phyloP scores from a whole-genome alignment of 2,888 invertebrate species.

The Bellardia pandia region DNA sequence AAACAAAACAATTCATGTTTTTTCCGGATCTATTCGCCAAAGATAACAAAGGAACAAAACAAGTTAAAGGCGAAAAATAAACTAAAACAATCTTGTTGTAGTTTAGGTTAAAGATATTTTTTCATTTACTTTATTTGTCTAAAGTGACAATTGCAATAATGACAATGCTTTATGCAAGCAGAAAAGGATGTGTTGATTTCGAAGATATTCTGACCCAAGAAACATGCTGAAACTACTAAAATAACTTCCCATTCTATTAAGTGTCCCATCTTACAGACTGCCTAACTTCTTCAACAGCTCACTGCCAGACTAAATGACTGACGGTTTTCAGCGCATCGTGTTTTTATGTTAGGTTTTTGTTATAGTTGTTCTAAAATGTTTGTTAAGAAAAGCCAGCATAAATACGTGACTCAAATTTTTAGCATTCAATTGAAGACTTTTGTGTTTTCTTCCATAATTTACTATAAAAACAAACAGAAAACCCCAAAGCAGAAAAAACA shows the following conservation, averaged over 20 bases:
- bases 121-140: constrained; percentile 69
- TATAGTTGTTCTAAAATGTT: constrained; percentile 46
- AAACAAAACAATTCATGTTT: constrained; percentile 1
- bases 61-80: constrained; percentile 39
- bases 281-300: constrained; percentile 20
- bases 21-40: constrained; percentile 26
- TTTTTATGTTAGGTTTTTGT: constrained; percentile 28
- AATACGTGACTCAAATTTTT: constrained; percentile 68
- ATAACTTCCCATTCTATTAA: constrained; percentile 31
- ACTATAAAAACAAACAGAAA: constrained; percentile 1
- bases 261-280: constrained; percentile 8
- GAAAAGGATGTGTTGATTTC: constrained; percentile 53
- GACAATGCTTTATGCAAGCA: constrained; percentile 49
- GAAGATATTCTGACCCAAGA: background rate
- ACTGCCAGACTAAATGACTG: constrained; percentile 24
- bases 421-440: constrained; percentile 30
- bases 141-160: constrained; percentile 71
- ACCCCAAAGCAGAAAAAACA: background rate
- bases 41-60: constrained; percentile 42
- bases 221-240: constrained; percentile 28
- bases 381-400: constrained; percentile 53
- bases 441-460: constrained; percentile 16
- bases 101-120: constrained; percentile 50
- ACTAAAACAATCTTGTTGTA: constrained; percentile 42
- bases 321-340: constrained; percentile 16